A percentile compares a stretch with the other conserved stretches of the same genome.
Conservation (phyloP, 2,113 vertebrate species). For the Malaclemys terrapin region DNA sequence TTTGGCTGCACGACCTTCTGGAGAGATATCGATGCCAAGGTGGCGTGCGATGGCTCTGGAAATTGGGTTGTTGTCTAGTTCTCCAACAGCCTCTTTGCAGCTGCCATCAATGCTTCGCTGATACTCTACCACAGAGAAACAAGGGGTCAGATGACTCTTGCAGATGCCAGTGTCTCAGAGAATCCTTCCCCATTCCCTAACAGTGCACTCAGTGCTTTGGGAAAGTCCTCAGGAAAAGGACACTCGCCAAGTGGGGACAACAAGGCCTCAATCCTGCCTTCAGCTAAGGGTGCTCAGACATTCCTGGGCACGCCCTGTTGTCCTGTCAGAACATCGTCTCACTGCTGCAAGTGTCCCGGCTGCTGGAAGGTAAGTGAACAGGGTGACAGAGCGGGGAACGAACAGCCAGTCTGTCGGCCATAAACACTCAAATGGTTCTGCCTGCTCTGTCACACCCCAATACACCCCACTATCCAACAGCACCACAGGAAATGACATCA, state of each 20-base stretch:
- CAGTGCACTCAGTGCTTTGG: neutral
- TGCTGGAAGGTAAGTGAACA: neutral
- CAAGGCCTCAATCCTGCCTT: neutral
- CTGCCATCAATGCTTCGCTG: constrained; percentile 51
- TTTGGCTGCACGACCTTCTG: constrained; percentile 68
- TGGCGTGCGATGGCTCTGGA: constrained; percentile 79
- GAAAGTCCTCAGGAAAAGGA: neutral
- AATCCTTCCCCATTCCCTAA: neutral
- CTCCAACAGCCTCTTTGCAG: constrained; percentile 62
- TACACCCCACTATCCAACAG: neutral
- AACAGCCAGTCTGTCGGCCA: rapidly evolving
- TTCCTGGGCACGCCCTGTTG: neutral
- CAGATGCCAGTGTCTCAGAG: neutral
- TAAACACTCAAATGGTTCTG: neutral
- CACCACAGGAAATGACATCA: neutral
- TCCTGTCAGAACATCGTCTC: neutral
- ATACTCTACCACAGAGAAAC: constrained; percentile 14
- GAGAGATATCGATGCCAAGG: constrained; percentile 77
- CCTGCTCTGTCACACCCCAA: neutral
- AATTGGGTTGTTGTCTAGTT: constrained; percentile 80
- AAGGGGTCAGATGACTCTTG: neutral
- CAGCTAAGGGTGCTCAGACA: neutral
- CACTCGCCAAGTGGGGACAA: neutral
- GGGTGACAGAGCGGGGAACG: neutral
- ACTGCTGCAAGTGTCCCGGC: neutral